Conservation (phyloP, 2,888 invertebrate species). For the Philhelius pedissequus region DNA sequence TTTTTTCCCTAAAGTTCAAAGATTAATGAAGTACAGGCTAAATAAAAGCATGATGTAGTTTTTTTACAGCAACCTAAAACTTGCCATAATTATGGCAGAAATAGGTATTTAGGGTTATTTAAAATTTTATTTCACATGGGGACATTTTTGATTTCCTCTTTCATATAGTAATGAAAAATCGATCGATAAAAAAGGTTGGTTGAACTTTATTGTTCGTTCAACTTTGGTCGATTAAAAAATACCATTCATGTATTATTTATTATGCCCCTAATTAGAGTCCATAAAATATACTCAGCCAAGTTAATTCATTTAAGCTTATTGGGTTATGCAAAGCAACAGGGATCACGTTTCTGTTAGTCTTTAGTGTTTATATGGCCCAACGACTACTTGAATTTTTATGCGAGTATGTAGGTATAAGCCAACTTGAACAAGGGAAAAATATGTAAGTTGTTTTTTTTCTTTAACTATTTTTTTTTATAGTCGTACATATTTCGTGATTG, state of each 20-base stretch:
- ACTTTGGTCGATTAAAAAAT: constrained; percentile 1
- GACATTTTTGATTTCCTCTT: not conserved
- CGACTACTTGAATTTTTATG: not conserved
- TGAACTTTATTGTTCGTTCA: constrained; percentile 20
- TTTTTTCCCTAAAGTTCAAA: no score
- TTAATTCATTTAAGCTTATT: constrained; percentile 22
- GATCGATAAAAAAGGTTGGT: constrained; percentile 32
- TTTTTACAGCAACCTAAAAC: no score
- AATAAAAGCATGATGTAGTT: no score
- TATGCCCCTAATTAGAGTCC: constrained; percentile 11
- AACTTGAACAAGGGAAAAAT: constrained; percentile 23
- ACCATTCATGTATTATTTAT: constrained; percentile 24
- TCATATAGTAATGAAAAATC: constrained; percentile 8
- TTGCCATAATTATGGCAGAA: no score
- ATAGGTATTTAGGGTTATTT: no score
- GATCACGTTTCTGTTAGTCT: constrained; percentile 38
- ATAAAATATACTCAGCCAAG: not conserved
- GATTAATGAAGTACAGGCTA: no score
- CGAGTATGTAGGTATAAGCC: not conserved
- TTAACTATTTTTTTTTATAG: no score
- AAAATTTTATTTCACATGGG: not conserved
- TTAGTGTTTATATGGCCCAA: not conserved
- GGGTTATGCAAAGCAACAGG: constrained; percentile 39
- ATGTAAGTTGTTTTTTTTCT: not conserved
- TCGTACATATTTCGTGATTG: constrained; percentile 2